These are phyloP conservation scores for Loriculus beryllinus DNA, from an alignment of 2,797 vertebrate genomes.

Conservation along the genomic window DNA sequence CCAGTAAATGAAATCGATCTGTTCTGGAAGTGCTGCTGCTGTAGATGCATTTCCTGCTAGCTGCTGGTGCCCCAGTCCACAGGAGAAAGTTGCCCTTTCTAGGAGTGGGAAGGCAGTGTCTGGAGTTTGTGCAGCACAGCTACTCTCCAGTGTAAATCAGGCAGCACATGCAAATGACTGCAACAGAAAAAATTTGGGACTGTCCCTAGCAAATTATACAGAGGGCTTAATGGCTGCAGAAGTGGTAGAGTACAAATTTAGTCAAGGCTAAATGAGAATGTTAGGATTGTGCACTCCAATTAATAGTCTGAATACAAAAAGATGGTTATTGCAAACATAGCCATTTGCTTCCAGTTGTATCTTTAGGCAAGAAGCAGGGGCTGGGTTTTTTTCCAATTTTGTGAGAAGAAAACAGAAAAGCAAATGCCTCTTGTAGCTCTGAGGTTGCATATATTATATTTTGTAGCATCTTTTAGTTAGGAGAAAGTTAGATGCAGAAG, in stretches of 20 bases:
- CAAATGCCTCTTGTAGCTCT: not conserved
- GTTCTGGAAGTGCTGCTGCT: not conserved
- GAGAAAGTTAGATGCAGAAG: conserved; percentile 6
- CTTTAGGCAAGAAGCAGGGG: not conserved
- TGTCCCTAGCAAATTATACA: not conserved
- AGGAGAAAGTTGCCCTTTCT: not conserved
- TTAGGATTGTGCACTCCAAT: not conserved
- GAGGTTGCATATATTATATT: not conserved
- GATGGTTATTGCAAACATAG: not conserved
- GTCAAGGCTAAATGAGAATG: not conserved
- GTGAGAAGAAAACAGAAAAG: not conserved
- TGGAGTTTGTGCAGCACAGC: too few species aligned
- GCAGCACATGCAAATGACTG: not conserved
- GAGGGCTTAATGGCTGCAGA: not conserved
- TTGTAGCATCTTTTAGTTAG: not conserved
- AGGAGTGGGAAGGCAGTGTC: not conserved
- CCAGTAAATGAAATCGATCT: not conserved
- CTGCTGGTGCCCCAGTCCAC: not conserved
- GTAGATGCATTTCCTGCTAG: not conserved
- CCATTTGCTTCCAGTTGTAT: not conserved
- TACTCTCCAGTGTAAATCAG: not conserved
- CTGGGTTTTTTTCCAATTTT: not conserved
- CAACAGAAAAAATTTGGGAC: not conserved
- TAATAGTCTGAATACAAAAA: not conserved
- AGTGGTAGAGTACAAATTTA: not conserved